Percentiles rank a stretch among this genome's conserved stretches.
Conservation (phyloP, 1,140 invertebrate genomes). For the Sitophilus oryzae region DNA sequence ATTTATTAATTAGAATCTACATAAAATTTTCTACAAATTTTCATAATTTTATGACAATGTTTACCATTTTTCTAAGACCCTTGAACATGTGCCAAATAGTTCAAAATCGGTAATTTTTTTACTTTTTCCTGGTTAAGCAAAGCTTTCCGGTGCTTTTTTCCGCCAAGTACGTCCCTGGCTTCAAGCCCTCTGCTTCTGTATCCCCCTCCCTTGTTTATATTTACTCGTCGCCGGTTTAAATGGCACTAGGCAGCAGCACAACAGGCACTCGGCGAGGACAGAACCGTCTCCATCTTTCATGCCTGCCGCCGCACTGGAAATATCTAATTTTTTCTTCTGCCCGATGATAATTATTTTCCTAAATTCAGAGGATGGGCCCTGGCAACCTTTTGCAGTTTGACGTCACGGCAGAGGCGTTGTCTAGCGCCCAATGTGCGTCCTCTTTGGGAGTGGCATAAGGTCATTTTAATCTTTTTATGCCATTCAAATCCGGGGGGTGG, state of each 20-base stretch:
- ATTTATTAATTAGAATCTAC: too few relatives aligned
- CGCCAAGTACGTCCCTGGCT: slow-evolving; percentile 13
- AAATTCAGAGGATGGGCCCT: slow-evolving; percentile 34
- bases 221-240: slow-evolving; percentile 31
- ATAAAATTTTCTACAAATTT: too few relatives aligned
- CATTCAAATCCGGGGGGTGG: slow-evolving; percentile 45
- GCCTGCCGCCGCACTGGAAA: too few relatives aligned
- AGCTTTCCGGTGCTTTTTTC: not conserved
- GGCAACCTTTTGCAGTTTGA: slow-evolving; percentile 36
- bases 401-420: slow-evolving; percentile 42
- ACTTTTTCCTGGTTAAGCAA: too few relatives aligned
- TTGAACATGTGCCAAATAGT: too few relatives aligned
- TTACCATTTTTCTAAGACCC: too few relatives aligned
- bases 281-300: slow-evolving; percentile 17
- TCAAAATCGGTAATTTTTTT: too few relatives aligned
- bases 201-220: slow-evolving; percentile 42
- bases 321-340: slow-evolving; percentile 19
- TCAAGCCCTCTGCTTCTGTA: slow-evolving; percentile 2
- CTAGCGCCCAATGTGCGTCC: slow-evolving; percentile 41
- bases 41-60: too few relatives aligned
- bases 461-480: slow-evolving; percentile 46
- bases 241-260: slow-evolving; percentile 21
- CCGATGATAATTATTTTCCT: slow-evolving; percentile 33
- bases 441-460: slow-evolving; percentile 42
- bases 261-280: slow-evolving; percentile 8